Base-by-base conservation (phyloP, 2,888 invertebrate genomes). In the Suillia variegata region DNA sequence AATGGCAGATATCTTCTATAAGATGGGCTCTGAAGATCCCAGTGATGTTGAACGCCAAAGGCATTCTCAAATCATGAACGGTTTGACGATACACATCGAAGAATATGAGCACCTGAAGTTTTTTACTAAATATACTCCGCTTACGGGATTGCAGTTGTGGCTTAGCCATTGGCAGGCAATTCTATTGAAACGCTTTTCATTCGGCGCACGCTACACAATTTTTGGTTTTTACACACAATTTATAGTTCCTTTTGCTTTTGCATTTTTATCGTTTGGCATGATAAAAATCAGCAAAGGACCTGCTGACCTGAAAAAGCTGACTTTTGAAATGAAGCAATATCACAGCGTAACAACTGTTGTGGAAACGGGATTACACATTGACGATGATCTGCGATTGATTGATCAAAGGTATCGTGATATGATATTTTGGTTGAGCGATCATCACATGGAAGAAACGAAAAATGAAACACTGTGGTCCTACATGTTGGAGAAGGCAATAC, bases 1-100 rank as follows among this genome's bases (percentile, higher is more conserved):
- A 0, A 84, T 94, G 81, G 94, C 94, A 82, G 94, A 94, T 82
- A 93, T 94, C 0, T 93, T 93, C 74, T 85, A 92, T 84, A 88
- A 87, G 2, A 70, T 72, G 26, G 76, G 71, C 2, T 61, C 67
- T 50, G 70, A n/a, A 13, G 38, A 69, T 53, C 59, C 65, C 1
- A 60, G 42, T 1, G 66, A 70, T 18, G 10, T 13, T 31, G 20
- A 52, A 2, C 12, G 38, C 1, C 38, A 42, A 13, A 51, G 42
- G 6, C n/a, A n/a, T n/a, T n/a, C n/a, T n/a, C 31, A 54, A 2
- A 49, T 61, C 17, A 8, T 45, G 18, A 18, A 18, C 13, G 45
- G 45, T 8, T 2, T 3, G 5, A 8, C 45, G 4, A 45, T 18
- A 18, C 18, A 45, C 13, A 5, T 5, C 20, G 20, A 45, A 5